Base-by-base conservation (phyloP, 2,113 vertebrate genomes). In the Scartelaos histophorus region DNA sequence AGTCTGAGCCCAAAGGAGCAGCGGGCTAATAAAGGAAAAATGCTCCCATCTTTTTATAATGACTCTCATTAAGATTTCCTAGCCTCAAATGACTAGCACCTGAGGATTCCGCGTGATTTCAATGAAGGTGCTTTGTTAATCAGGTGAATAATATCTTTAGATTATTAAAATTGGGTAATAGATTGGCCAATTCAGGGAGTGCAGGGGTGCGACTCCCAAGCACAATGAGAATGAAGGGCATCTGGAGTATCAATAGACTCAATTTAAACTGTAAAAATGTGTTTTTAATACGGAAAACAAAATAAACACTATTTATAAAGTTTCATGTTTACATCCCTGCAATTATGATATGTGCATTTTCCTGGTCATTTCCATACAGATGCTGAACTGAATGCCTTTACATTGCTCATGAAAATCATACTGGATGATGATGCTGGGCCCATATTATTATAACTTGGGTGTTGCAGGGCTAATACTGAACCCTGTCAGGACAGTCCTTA, bases 1-100 rank as follows among this genome's bases (percentile, higher is more conserved):
- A 80, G 72, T 84, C 72, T 60, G 81, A 85, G 82, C 85, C 85
- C 75, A 82, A 79, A 89, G 89, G 85, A 75, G 89, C 76, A 78
- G 78, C 45, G 71, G 72, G 80, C 86, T 89, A 90, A 92, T 90
- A 84, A 90, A 90, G 82, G 66, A 71, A 89, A 91, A 87, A 73
- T 60, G 49, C 61, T 73, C 76, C 70, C 78, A 81, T 87, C 69
- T 74, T 76, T 46, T 75, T 69, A 35, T 56, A 53, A 35, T 58
- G 11, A 16, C 22, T 46, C n/a, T 58, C 13, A 21, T 34, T 69
- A 12, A 25, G 38, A 58, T 45, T 56, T 80, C 64, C 75, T 74
- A 17, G 0, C 68, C 34, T 38, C 9, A n/a, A 64, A 64, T 35
- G 61, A 64, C 61, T 64, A 10, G 34, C 61, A 38, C 34, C 34